Evolutionary conservation across 2,113 vertebrate genomes (phyloP).

Genomic region (Rhizomys pruinosus): DNA sequence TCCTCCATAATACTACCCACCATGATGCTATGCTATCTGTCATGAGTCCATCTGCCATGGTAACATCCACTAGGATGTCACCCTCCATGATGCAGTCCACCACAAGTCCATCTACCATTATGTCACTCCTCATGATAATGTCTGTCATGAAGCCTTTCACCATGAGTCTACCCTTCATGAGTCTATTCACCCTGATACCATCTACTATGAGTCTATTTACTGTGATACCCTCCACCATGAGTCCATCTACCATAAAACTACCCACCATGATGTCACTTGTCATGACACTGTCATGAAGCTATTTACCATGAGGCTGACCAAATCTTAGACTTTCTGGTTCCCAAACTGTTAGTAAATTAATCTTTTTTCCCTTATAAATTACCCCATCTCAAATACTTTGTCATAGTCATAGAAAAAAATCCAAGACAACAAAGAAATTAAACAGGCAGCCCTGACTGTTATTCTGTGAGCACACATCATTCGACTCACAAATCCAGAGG

Average conservation of each 20-base stretch:
- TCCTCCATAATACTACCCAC: not conserved
- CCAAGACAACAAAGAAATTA: not conserved
- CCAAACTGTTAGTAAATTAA: not conserved
- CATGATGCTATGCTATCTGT: not conserved
- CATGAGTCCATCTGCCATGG: not conserved
- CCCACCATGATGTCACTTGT: too few species aligned
- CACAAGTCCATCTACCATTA: not conserved
- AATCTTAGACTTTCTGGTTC: not conserved
- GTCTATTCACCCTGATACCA: too few species aligned
- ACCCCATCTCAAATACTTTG: not conserved
- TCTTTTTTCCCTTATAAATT: not conserved
- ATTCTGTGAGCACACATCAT: not conserved
- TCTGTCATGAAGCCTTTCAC: not conserved
- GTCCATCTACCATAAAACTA: not conserved
- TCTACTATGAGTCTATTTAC: too few species aligned
- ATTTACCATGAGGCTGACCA: not conserved
- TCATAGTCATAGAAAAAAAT: not conserved
- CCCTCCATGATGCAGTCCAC: too few species aligned
- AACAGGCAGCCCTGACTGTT: not conserved
- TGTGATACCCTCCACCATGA: too few species aligned
- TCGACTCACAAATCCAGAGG: constrained; percentile 12
- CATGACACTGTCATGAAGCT: too few species aligned
- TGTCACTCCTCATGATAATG: not conserved
- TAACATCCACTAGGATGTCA: not conserved
- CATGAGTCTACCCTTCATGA: too few species aligned